A percentile compares a stretch with the other conserved stretches of the same genome.
Conservation (phyloP, 2,797 vertebrate genomes). For the Gadopsis marmoratus region DNA sequence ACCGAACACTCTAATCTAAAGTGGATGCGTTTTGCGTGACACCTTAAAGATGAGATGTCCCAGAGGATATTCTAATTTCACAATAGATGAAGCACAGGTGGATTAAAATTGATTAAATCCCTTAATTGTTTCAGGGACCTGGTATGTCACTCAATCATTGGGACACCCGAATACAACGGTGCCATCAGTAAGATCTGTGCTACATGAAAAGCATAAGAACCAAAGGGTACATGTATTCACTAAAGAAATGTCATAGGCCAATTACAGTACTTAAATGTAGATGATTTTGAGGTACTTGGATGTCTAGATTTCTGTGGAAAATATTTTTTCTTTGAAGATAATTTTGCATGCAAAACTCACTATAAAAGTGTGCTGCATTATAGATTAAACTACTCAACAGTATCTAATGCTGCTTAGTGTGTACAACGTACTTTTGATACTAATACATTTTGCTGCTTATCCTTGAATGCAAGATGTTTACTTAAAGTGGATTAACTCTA, state of each 20-base stretch:
- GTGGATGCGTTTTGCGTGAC: not conserved
- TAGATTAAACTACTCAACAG: not conserved
- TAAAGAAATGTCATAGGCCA: not conserved
- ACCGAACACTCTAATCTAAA: not conserved
- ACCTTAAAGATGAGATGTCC: too few relatives aligned
- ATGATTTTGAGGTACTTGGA: not conserved
- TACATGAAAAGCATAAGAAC: too few relatives aligned
- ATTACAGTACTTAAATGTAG: too few relatives aligned
- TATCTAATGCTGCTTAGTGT: not conserved
- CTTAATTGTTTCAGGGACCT: too few relatives aligned
- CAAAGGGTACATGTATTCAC: too few relatives aligned
- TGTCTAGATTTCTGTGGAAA: not conserved
- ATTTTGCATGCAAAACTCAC: not conserved
- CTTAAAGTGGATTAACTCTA: not conserved
- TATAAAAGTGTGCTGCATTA: not conserved
- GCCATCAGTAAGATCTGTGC: not conserved
- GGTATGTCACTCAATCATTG: not conserved
- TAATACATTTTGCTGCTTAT: not conserved
- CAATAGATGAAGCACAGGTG: not conserved
- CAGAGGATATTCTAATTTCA: not conserved
- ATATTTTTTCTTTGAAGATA: not conserved
- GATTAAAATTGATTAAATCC: too few relatives aligned
- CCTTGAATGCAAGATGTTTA: not conserved
- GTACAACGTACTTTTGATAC: not conserved
- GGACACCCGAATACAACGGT: not conserved